Conservation (phyloP, 2,113 vertebrate species). For the Phodopus roborovskii region DNA sequence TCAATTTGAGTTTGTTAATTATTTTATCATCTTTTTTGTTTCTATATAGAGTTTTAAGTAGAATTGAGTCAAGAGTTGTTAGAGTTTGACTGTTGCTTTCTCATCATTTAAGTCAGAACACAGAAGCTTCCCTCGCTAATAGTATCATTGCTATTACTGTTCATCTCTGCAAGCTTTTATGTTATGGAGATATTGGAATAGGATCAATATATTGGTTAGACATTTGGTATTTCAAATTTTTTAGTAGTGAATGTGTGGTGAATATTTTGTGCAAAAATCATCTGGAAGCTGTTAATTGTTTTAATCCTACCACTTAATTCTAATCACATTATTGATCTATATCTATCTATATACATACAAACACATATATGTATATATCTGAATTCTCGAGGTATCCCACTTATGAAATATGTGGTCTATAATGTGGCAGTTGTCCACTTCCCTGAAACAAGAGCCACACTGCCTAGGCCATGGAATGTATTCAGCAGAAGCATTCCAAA, state of each 20-base stretch:
- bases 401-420: not conserved
- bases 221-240: not conserved
- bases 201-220: not conserved
- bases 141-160: not conserved
- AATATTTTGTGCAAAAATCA: not conserved
- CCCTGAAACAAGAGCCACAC: not conserved
- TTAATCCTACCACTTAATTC: not conserved
- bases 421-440: not conserved
- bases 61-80: not conserved
- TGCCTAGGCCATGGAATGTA: not conserved
- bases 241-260: not conserved
- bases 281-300: conserved; percentile 4
- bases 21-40: not conserved
- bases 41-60: not conserved
- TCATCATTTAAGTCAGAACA: not conserved
- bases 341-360: too few species aligned
- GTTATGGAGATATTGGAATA: not conserved
- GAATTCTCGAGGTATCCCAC: not conserved
- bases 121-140: not conserved
- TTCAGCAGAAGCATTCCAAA: not conserved
- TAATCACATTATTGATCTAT: too few species aligned
- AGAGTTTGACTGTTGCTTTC: conserved; percentile 10
- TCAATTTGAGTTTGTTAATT: conserved; percentile 18
- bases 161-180: not conserved
- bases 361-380: not conserved